A percentile compares a stretch with the other conserved stretches of the same genome.
Evolutionary conservation across 2,888 invertebrate species (phyloP).

Genomic region (Hypercompe scribonia): DNA sequence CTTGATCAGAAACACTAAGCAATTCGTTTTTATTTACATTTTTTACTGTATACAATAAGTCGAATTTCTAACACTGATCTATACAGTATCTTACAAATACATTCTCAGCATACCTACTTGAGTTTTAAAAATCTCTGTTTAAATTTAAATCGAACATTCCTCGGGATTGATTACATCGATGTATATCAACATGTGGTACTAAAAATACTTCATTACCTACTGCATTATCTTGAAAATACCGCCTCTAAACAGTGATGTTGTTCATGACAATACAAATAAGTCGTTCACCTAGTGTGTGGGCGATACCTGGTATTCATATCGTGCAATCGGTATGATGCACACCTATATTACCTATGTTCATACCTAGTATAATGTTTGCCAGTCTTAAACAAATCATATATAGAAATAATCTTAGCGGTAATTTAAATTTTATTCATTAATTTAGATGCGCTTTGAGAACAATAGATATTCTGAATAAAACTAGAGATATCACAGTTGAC

Average conservation of each 20-base stretch:
- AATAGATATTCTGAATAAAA: background rate
- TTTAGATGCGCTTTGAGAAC: background rate
- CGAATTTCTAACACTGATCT: background rate
- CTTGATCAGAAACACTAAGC: background rate
- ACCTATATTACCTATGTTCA: background rate
- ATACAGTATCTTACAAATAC: background rate
- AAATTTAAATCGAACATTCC: background rate
- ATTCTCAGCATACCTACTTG: background rate
- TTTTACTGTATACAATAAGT: background rate
- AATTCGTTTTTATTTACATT: background rate
- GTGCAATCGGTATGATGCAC: slow-evolving; percentile 18
- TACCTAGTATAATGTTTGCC: background rate
- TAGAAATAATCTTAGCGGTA: background rate
- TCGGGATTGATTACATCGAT: background rate
- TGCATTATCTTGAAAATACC: background rate
- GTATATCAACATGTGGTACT: background rate
- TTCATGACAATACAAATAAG: slow-evolving; percentile 36
- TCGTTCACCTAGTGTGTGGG: slow-evolving; percentile 50
- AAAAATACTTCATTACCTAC: background rate
- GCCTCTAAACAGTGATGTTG: slow-evolving; percentile 14
- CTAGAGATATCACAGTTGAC: too few species aligned
- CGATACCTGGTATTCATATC: slow-evolving; percentile 42
- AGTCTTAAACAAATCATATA: background rate
- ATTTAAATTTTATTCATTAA: background rate
- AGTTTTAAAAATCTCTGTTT: background rate